phyloP scores from a whole-genome alignment of 2,797 vertebrate species.

The Gymnocypris eckloni region DNA sequence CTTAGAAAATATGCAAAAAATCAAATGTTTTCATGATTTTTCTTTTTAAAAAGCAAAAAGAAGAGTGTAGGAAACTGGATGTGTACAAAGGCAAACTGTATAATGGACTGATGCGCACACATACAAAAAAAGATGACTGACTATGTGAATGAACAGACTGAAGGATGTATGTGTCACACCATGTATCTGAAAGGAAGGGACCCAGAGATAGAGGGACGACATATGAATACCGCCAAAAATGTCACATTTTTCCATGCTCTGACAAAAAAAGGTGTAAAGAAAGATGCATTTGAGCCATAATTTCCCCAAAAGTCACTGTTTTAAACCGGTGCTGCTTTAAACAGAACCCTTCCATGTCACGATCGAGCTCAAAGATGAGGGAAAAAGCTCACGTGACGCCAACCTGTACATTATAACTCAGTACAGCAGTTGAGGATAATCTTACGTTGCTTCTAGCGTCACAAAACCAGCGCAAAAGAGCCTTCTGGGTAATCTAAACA shows the following conservation, averaged over 20 bases:
- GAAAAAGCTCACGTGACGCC: neutral
- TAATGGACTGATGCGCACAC: constrained; percentile 49
- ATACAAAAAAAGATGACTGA: constrained; percentile 60
- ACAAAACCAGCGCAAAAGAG: constrained; percentile 24
- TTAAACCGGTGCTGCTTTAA: constrained; percentile 24
- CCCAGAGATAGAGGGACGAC: constrained; percentile 32
- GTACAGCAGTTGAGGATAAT: constrained; percentile 42
- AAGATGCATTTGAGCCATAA: constrained; percentile 29
- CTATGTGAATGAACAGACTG: constrained; percentile 59
- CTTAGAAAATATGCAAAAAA: constrained; percentile 83
- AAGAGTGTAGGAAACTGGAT: constrained; percentile 73
- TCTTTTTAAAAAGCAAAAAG: constrained; percentile 76
- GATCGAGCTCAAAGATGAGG: neutral
- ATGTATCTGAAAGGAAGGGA: constrained; percentile 36
- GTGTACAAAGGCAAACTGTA: constrained; percentile 75
- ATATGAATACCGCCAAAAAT: constrained; percentile 13
- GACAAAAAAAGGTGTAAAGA: constrained; percentile 16
- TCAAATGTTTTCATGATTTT: constrained; percentile 73
- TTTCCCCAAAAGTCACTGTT: constrained; percentile 24
- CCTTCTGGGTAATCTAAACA: neutral
- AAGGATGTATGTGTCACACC: constrained; percentile 24
- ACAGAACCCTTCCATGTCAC: constrained; percentile 4
- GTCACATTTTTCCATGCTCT: constrained; percentile 44
- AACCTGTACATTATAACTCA: constrained; percentile 25
- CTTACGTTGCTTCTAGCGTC: constrained; percentile 5